Conservation (phyloP, 2,888 invertebrate genomes). For the Drosophila stalkeri region DNA sequence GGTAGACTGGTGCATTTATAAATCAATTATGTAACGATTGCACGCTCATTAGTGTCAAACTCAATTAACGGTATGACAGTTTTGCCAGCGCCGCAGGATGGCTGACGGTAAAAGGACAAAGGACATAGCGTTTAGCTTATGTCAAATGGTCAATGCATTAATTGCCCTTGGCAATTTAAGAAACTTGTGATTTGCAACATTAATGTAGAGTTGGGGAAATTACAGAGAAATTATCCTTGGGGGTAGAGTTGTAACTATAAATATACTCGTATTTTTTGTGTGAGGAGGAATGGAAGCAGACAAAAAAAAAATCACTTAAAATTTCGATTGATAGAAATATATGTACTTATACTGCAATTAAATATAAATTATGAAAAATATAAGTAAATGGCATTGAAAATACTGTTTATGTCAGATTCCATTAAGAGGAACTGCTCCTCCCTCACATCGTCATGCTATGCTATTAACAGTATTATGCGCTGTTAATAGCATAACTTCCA, state of each 20-base stretch:
- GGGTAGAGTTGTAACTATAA: background rate
- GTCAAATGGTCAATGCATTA: conserved; percentile 41
- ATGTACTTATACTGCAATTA: too few relatives aligned
- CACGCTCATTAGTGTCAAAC: conserved; percentile 81
- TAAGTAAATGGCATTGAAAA: too few relatives aligned
- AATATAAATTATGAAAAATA: too few relatives aligned
- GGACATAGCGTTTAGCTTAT: conserved; percentile 19
- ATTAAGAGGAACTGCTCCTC: too few relatives aligned
- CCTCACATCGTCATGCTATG: too few relatives aligned
- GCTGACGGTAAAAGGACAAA: conserved; percentile 8
- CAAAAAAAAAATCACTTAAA: too few relatives aligned
- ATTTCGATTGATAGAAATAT: too few relatives aligned
- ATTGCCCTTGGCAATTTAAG: conserved; percentile 37
- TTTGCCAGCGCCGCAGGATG: conserved; percentile 45
- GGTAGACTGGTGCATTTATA: conserved; percentile 65
- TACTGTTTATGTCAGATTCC: too few relatives aligned
- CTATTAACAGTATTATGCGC: too few relatives aligned
- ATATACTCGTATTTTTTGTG: too few relatives aligned
- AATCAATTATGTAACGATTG: conserved; percentile 81
- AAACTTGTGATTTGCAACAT: conserved; percentile 2
- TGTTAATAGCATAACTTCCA: too few relatives aligned
- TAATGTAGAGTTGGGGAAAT: background rate
- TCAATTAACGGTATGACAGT: conserved; percentile 79
- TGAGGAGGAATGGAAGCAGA: too few relatives aligned
- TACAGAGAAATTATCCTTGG: background rate